phyloP scores from a whole-genome alignment of 2,113 vertebrate species.

The Salvator merianae region DNA sequence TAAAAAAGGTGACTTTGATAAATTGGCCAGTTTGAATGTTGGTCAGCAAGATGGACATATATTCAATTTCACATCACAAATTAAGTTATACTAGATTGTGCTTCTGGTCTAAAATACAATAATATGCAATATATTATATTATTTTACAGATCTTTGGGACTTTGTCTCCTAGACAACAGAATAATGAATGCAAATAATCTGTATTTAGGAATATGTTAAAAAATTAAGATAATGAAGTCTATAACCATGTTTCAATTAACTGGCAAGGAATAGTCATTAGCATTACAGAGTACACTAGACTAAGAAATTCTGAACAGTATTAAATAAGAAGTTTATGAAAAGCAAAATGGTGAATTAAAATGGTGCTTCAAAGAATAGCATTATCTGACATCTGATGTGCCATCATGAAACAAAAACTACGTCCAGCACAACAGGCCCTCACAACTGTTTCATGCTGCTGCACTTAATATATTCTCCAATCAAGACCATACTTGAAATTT shows the following conservation, averaged over 20 bases:
- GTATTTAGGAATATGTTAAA: background rate
- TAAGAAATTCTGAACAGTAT: background rate
- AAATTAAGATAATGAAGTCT: background rate
- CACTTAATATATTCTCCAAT: no score
- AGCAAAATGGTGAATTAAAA: no score
- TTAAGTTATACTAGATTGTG: background rate
- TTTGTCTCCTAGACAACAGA: background rate
- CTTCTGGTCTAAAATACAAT: background rate
- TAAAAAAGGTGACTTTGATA: slow-evolving; percentile 22
- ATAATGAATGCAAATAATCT: background rate
- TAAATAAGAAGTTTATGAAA: background rate
- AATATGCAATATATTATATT: background rate
- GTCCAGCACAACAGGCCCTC: background rate
- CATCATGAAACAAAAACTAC: background rate
- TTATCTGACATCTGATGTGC: no score
- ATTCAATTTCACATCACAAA: background rate
- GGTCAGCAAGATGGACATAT: slow-evolving; percentile 28
- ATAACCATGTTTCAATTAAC: background rate
- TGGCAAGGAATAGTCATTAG: background rate
- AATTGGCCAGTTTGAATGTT: background rate
- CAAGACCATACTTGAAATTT: no score
- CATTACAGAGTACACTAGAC: background rate
- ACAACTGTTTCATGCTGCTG: no score
- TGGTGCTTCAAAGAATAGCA: background rate
- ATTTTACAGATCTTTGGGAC: background rate